Evolutionary conservation across 1,140 invertebrate species (phyloP), one percentile per base, ranked within the genome.

Genomic region (Papilio helenus): DNA sequence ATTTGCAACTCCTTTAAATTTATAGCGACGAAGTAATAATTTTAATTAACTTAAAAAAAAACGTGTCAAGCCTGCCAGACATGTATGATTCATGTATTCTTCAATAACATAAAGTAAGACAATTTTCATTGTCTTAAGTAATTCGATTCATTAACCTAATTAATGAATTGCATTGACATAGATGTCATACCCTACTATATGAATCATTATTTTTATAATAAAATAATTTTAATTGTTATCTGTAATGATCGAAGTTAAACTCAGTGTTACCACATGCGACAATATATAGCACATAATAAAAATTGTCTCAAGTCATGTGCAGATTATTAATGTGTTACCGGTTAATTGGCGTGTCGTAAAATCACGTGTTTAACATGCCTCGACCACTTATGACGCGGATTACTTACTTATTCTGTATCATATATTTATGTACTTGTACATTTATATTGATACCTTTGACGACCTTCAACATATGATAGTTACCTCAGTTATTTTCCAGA

Each of bases 341-440:
- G 61, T 68, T 29, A 68, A 68, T 68, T 68, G 26, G 23, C 61
- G 61, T 26, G 61, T 68, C 61, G 61, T 68, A 68, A 68, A 68
- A 29, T 29, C 61, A 68, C 61, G 61, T 68, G 61, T 68, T 68
- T 34, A 18, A 68, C 61, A 68, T 68, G 61, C 61, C 26, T 29
- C 61, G 26, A 26, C 61, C 61, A 68, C 61, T 68, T 29, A 68
- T 29, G 61, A 68, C 14, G 61, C 26, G 61, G 26, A 68, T 68
- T 68, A 26, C 61, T 61, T 61, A 61, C 58, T 14, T 29, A 34
- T 29, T 29, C 61, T 55, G n/a, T 29, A 68, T 29, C 26, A 68
- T 7, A 29, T 16, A 16, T 29, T 16, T 29, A 68, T 68, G 20
- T 68, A 68, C 23, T 68, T 34, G 26, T 29, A 34, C 3, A 29